Base-by-base conservation (phyloP, 2,888 invertebrate species). In the Chloroclystis v-ata region DNA sequence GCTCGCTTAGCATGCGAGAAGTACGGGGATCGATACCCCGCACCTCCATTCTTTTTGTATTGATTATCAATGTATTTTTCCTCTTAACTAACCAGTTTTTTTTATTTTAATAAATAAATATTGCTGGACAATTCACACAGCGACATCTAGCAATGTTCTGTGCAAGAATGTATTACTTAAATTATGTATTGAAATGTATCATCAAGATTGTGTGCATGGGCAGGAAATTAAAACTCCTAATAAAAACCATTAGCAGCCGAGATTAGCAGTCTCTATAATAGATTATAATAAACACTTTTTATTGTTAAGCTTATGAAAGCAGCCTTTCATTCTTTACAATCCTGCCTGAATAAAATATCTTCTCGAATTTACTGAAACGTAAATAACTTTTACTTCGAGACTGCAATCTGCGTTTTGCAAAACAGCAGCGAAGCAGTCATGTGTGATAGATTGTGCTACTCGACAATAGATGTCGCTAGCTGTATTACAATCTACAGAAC, bases 1-100 rank as follows among this genome's bases (percentile, higher is more conserved):
- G 87, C 87, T 86, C 87, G 85, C 87, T 87, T 85, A 87, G 85
- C 86, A 86, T 86, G 87, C 75, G 85, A 85, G 86, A 85, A 78
- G 83, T 84, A 86, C 85, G 82, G 86, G 85, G 83, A 86, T 85
- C 86, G 84, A 85, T 86, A 83, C 82, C 85, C 84, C 82, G 84
- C 85, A 84, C 86, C 86, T 87, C 86, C 86, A 88, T 67, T 1
- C 39, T 52, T 38, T 48, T 54, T 49, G 14, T 12, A 26, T 37
- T 26, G 11, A n/a, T n/a, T n/a, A n/a, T 5, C 8, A 20, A 20
- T 4, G 3, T 9, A 5, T 16, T 30, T 26, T 37, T 26, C 13
- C 28, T 7, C 5, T 13, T 11, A 6, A 26, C 8, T 26, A 4
- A 20, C 26, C 3, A 6, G 8, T 14, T 10, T 14, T 42, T 26